Evolutionary conservation across 2,888 invertebrate species (phyloP).

Genomic region (Drosophila imparisetae): DNA sequence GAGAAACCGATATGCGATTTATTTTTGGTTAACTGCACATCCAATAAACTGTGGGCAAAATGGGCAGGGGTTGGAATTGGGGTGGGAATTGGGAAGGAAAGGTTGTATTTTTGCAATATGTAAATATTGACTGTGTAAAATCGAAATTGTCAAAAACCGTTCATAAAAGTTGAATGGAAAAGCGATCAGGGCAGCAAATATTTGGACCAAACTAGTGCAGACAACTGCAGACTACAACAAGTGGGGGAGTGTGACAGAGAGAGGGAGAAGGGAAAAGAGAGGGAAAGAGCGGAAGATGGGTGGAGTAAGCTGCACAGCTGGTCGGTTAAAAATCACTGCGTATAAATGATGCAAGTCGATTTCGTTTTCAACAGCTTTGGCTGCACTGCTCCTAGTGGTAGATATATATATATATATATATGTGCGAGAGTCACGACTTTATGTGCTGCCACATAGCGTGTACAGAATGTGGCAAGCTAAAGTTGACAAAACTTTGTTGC

Average conservation of each 20-base stretch:
- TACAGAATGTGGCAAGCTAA: conserved; percentile 33
- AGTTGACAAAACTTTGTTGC: conserved; percentile 60
- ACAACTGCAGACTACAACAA: conserved; percentile 45
- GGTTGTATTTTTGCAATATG: conserved; percentile 38
- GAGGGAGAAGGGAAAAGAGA: not conserved
- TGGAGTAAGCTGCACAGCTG: conserved; percentile 4
- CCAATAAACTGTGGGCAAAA: conserved; percentile 64
- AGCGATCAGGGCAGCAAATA: conserved; percentile 69
- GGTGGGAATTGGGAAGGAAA: too few species aligned
- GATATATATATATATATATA: not conserved
- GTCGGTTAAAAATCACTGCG: conserved; percentile 61
- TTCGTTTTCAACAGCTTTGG: conserved; percentile 70
- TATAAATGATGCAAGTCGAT: conserved; percentile 79
- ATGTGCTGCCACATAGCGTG: conserved; percentile 19
- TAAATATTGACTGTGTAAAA: conserved; percentile 78
- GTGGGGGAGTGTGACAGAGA: not conserved
- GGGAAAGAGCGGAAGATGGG: not conserved
- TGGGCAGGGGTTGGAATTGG: not conserved
- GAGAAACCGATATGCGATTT: conserved; percentile 74
- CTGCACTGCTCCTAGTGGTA: not conserved
- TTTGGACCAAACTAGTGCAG: conserved; percentile 63
- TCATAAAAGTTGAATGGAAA: conserved; percentile 72
- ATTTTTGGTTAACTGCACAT: conserved; percentile 78
- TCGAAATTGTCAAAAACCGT: conserved; percentile 77
- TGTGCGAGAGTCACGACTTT: not conserved